Evolutionary conservation across 30 jellyfish, hydroid and myxozoan species (phyloP).

Genomic region (Cassiopea xamachana): DNA sequence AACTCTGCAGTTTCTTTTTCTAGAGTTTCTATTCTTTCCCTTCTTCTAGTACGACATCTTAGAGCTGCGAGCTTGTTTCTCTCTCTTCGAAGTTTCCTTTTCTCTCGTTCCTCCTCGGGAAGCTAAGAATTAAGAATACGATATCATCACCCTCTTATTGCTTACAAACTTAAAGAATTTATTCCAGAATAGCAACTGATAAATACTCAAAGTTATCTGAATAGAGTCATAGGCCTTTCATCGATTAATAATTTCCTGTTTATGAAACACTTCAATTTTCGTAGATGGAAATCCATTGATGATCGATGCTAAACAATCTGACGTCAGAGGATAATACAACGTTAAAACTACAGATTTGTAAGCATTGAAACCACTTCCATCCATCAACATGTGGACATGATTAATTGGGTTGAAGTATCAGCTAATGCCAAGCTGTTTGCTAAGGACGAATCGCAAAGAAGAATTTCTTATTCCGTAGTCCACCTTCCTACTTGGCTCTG

Average conservation of each 20-base stretch:
- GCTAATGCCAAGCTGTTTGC: too few relatives aligned
- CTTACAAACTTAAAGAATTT: neutral
- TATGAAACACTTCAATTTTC: neutral
- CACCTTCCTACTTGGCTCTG: too few relatives aligned
- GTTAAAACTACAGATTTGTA: neutral
- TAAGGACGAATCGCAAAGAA: too few relatives aligned
- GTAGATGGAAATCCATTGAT: neutral
- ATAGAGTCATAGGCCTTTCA: neutral
- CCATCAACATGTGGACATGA: too few relatives aligned
- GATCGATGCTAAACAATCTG: neutral
- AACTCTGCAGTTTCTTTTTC: constrained; percentile 93
- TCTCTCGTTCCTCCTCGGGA: constrained; percentile 84
- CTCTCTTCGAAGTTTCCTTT: constrained; percentile 89
- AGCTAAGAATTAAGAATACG: constrained; percentile 44
- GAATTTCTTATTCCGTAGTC: too few relatives aligned
- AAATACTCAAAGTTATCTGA: too few relatives aligned
- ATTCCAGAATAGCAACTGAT: too few relatives aligned
- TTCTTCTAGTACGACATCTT: constrained; percentile 94
- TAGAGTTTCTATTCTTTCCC: constrained; percentile 91
- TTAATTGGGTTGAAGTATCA: too few relatives aligned
- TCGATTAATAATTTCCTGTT: constrained; percentile 4
- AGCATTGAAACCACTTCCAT: neutral
- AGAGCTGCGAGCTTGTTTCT: constrained; percentile 94
- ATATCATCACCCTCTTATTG: neutral
- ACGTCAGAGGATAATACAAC: neutral